Conservation (phyloP, 1,140 invertebrate species). For the Sminthurides bifidus region DNA sequence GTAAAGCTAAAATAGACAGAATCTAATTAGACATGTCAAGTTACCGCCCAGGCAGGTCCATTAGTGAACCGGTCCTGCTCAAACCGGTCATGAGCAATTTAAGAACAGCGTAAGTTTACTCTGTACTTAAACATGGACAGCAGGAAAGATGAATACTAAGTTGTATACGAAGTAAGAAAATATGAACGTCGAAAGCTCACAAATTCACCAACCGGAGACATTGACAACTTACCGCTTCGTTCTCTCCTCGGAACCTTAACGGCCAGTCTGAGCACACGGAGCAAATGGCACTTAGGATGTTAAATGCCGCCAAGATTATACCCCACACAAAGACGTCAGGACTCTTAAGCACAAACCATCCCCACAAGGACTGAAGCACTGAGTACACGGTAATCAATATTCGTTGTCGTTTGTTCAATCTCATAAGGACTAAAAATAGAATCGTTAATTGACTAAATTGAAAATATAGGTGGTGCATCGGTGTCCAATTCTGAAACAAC, state of each 20-base stretch:
- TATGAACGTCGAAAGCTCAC: background rate
- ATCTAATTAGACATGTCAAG: background rate
- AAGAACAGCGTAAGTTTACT: background rate
- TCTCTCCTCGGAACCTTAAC: slow-evolving; percentile 39
- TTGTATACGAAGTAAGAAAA: background rate
- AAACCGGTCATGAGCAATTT: slow-evolving; percentile 9
- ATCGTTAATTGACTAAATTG: slow-evolving; percentile 73
- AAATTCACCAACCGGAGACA: background rate
- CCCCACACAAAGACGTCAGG: slow-evolving; percentile 46
- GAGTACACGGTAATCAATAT: slow-evolving; percentile 38
- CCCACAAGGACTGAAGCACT: slow-evolving; percentile 40
- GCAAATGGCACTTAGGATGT: slow-evolving; percentile 39
- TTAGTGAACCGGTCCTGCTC: background rate
- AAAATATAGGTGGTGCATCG: slow-evolving; percentile 60
- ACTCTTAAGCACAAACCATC: slow-evolving; percentile 42
- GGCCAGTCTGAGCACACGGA: slow-evolving; percentile 41
- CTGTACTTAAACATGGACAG: background rate
- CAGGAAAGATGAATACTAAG: background rate
- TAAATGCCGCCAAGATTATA: slow-evolving; percentile 42
- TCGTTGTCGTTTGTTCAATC: slow-evolving; percentile 40
- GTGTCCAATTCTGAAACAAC: slow-evolving; percentile 36
- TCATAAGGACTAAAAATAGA: slow-evolving; percentile 64
- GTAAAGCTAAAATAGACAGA: slow-evolving; percentile 40
- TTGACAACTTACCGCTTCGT: slow-evolving; percentile 36
- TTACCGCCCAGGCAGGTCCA: background rate